Conservation (phyloP, 2,797 vertebrate genomes). For the Lates japonicus region DNA sequence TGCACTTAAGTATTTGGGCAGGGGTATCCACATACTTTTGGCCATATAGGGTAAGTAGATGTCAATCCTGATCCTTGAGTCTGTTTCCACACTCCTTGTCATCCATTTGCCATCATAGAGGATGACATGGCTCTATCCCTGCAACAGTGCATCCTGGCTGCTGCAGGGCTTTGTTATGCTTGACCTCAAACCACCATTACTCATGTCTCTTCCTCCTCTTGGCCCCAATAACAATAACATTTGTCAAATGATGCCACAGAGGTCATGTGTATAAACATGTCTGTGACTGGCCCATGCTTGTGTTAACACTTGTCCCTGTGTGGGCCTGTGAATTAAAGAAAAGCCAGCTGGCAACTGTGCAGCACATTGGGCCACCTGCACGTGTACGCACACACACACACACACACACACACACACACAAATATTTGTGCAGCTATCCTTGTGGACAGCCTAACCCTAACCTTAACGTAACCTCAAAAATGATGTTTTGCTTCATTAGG, state of each 20-base stretch:
- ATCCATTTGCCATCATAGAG: constrained; percentile 14
- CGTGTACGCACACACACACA: constrained; percentile 8
- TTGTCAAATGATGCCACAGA: constrained; percentile 8
- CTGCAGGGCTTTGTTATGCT: neutral
- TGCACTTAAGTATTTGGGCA: too few relatives aligned
- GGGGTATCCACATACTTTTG: neutral
- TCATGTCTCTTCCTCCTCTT: neutral
- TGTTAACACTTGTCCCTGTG: constrained; percentile 5
- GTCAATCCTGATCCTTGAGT: neutral
- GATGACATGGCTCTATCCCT: neutral
- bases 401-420: constrained; percentile 13
- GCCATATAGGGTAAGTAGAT: neutral
- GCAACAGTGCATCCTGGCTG: neutral
- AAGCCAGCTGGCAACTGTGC: constrained; percentile 36
- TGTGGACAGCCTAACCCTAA: too few relatives aligned
- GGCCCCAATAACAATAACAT: neutral
- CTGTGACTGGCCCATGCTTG: constrained; percentile 9
- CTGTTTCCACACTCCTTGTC: neutral
- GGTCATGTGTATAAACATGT: constrained; percentile 13
- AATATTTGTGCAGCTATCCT: neutral
- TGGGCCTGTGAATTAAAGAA: constrained; percentile 23
- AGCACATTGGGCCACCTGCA: neutral
- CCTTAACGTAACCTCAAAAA: too few relatives aligned
- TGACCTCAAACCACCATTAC: constrained; percentile 1
- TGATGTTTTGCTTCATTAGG: too few relatives aligned